Evolutionary conservation across 1,140 invertebrate genomes (phyloP).

Genomic region (Drosophila tropicalis): DNA sequence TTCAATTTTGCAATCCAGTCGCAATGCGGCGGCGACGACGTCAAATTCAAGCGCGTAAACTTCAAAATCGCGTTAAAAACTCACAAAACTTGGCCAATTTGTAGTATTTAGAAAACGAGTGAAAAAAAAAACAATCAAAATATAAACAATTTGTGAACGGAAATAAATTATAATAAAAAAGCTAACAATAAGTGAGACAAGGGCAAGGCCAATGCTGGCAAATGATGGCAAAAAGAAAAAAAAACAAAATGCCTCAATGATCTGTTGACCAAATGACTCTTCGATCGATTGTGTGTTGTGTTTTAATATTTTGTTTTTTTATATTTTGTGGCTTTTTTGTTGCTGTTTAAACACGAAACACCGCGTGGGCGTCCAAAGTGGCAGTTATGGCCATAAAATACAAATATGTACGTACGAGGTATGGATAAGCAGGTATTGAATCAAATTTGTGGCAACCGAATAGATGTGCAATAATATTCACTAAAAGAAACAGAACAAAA

Average conservation of each 20-base stretch:
- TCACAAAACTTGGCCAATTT: neutral
- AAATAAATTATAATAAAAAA: neutral
- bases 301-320: slow-evolving; percentile 26
- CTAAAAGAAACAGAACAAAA: neutral
- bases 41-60: slow-evolving; percentile 8
- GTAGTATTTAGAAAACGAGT: neutral
- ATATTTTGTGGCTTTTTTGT: slow-evolving; percentile 30
- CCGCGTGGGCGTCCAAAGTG: slow-evolving; percentile 71
- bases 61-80: slow-evolving; percentile 11
- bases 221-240: neutral
- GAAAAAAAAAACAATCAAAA: neutral
- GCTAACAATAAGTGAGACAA: slow-evolving; percentile 1
- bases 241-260: neutral
- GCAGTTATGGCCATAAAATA: slow-evolving; percentile 79
- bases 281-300: neutral
- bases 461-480: slow-evolving; percentile 66
- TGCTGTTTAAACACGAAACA: slow-evolving; percentile 32
- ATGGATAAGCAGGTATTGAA: slow-evolving; percentile 68
- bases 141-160: neutral
- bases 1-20: slow-evolving; percentile 24
- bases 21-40: slow-evolving; percentile 18
- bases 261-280: slow-evolving; percentile 6
- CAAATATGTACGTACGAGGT: slow-evolving; percentile 71
- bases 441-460: slow-evolving; percentile 52
- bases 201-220: slow-evolving; percentile 10